These are phyloP conservation scores for Mongoloraphidia duomilia DNA, from an alignment of 2,888 invertebrate genomes.

Conservation along the genomic window DNA sequence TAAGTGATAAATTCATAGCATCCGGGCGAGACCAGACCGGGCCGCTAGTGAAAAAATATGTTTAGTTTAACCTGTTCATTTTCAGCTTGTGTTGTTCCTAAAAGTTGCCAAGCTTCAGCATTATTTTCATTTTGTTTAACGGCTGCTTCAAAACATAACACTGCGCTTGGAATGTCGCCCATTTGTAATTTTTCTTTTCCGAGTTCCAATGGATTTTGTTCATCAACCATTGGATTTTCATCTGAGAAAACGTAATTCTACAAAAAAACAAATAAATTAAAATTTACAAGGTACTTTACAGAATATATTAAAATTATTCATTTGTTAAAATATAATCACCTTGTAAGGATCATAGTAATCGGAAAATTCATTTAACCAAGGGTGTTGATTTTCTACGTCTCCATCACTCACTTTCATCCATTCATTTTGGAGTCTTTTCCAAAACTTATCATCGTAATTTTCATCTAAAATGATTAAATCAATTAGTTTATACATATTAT, in stretches of 20 bases:
- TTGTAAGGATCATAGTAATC: conserved; percentile 48
- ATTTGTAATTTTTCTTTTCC: conserved; percentile 68
- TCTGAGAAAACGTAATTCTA: conserved; percentile 67
- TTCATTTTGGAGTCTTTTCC: conserved; percentile 55
- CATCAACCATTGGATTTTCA: conserved; percentile 72
- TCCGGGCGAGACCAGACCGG: no score
- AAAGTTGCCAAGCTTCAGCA: conserved; percentile 70
- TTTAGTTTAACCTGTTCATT: conserved; percentile 63
- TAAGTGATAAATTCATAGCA: no score
- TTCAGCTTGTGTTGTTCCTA: conserved; percentile 90
- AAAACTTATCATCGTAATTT: conserved; percentile 45
- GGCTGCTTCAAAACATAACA: conserved; percentile 91
- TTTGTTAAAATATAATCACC: conserved; percentile 20
- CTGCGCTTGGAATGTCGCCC: conserved; percentile 91
- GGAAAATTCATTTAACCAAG: conserved; percentile 58
- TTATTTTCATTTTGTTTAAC: conserved; percentile 68
- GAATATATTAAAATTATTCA: neutral
- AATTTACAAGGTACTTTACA: neutral
- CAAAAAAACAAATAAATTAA: conserved; percentile 5
- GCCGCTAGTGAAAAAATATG: neutral
- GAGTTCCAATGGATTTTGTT: conserved; percentile 66
- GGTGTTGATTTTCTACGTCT: conserved; percentile 36
- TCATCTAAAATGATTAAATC: conserved; percentile 29
- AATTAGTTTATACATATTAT: conserved; percentile 1
- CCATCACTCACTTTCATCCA: conserved; percentile 63